Evolutionary conservation across 2,113 vertebrate species (phyloP).

Genomic region (Chaetura pelagica): DNA sequence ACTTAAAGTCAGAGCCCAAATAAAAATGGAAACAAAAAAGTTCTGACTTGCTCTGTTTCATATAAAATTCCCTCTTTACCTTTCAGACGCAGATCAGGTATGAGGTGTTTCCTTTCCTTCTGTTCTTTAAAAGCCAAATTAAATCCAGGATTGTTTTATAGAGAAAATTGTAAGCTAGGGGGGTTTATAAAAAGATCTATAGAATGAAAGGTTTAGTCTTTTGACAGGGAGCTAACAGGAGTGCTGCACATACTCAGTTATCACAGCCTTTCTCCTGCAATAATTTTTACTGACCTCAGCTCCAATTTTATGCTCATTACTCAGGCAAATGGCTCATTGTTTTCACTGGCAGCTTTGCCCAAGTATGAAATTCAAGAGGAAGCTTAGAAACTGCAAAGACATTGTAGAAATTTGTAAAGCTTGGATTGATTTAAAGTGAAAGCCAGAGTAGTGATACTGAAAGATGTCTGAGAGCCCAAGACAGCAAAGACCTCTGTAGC

Average conservation of each 20-base stretch:
- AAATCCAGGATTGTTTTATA: slow-evolving; percentile 31
- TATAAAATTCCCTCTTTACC: slow-evolving; percentile 17
- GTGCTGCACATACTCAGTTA: neutral
- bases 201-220: slow-evolving; percentile 32
- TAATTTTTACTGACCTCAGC: slow-evolving; percentile 37
- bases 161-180: slow-evolving; percentile 22
- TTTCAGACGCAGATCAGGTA: slow-evolving; percentile 29
- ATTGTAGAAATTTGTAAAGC: neutral
- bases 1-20: slow-evolving; percentile 8
- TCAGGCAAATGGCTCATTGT: slow-evolving; percentile 23
- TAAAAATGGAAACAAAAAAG: slow-evolving; percentile 33
- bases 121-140: slow-evolving; percentile 39
- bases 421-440: neutral
- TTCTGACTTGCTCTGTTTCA: slow-evolving; percentile 34
- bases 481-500: neutral
- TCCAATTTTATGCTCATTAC: slow-evolving; percentile 51
- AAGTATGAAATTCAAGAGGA: neutral
- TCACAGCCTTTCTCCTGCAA: neutral
- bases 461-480: neutral
- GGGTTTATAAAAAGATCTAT: slow-evolving; percentile 39
- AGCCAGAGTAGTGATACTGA: neutral
- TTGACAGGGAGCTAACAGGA: neutral
- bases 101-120: slow-evolving; percentile 2
- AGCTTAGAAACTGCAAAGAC: neutral
- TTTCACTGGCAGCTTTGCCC: slow-evolving; percentile 25